These are phyloP conservation scores for Trichogramma pretiosum DNA, from an alignment of 1,140 invertebrate genomes.

Conservation along the genomic window DNA sequence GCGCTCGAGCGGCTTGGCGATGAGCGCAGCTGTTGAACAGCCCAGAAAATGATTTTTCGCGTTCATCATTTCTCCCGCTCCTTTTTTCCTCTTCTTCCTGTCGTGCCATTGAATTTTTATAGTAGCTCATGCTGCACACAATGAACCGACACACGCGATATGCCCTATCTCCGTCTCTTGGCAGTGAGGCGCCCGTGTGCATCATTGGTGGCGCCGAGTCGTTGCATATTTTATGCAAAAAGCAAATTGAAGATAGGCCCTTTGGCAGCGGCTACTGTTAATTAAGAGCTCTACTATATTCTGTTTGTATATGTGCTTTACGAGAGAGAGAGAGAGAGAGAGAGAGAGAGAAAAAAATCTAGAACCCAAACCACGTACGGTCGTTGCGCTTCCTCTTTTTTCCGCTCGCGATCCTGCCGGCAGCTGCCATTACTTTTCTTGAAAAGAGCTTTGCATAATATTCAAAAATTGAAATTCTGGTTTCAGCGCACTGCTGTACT, in stretches of 20 bases:
- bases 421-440: neutral
- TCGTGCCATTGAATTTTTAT: constrained; percentile 20
- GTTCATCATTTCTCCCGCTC: no score
- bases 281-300: constrained; percentile 21
- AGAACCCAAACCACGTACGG: constrained; percentile 11
- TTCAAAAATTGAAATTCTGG: no score
- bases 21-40: constrained; percentile 15
- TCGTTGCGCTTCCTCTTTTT: constrained; percentile 6
- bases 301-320: neutral
- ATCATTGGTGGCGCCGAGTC: no score
- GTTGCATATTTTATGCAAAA: constrained; percentile 31
- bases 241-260: no score
- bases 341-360: constrained; percentile 21
- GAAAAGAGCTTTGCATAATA: no score
- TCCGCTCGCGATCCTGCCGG: neutral
- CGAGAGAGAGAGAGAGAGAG: no score
- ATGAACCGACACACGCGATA: neutral
- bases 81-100: no score
- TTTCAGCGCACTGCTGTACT: no score
- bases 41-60: constrained; percentile 21
- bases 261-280: constrained; percentile 25
- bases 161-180: neutral
- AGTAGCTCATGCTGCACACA: constrained; percentile 13
- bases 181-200: no score
- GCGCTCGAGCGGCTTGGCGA: neutral